Base-by-base conservation (phyloP, 2,888 invertebrate genomes). In the Mesorhabditis sp. region DNA sequence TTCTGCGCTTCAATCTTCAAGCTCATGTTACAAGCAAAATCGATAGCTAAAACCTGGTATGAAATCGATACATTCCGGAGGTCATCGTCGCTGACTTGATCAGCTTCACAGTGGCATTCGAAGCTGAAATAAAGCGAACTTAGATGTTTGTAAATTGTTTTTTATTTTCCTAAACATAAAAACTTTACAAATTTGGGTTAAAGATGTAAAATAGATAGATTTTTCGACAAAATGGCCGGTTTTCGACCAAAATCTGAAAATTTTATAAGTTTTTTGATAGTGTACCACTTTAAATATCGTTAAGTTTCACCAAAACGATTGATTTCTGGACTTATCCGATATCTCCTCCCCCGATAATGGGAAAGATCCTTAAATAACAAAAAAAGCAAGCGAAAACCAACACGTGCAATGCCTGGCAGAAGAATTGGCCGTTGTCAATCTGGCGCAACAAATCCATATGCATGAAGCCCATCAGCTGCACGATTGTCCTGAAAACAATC, bases 41-140 rank as follows among this genome's bases (percentile, higher is more conserved):
- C n/a, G 1, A 2, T 1, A 50, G 58, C n/a, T 13, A 1, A n/a
- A 13, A 50, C 58, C 58, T 50, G 58, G 58, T 50, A 50, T 1
- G 58, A 50, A 50, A 50, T 50, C 10, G 58, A 50, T 10, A 72
- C 72, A 58, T 71, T 69, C 65, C 75, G 73, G 67, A 79, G 73
- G 42, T 79, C 76, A 10, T 71, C 76, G 62, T 78, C 74, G 28
- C 76, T 74, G 66, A 71, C 75, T 45, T 58, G 62, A 62, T 78
- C 74, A 7, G 74, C 72, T 64, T 78, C 79, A 66, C 79, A 79
- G 43, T 74, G 70, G 61, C 79, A 79, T 63, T 77, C 78, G 65
- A 73, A 74, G 15, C 77, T 75, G 50, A 62, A 71, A 65, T 58
- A 13, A 43, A n/a, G 28, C 13, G 0, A 13, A 7, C 1, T 43